phyloP scores from a whole-genome alignment of 2,888 invertebrate species.

The Strigamia transsilvanica region DNA sequence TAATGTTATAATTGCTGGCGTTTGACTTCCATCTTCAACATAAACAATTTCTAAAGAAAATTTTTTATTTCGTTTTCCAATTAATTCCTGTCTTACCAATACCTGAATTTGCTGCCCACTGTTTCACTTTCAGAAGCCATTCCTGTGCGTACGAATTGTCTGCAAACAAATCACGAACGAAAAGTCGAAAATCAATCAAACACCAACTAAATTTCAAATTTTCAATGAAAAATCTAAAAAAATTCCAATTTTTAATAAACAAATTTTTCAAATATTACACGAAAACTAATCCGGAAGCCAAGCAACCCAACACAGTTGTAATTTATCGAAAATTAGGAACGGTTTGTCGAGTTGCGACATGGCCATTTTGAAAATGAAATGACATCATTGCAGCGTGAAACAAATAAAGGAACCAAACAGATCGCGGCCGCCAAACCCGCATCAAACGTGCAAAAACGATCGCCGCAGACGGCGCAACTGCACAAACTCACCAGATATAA shows the following conservation, averaged over 20 bases:
- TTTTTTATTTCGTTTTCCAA: neutral
- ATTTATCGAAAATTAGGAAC: conserved; percentile 10
- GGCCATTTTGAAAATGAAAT: conserved; percentile 20
- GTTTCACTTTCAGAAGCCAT: neutral
- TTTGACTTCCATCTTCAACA: neutral
- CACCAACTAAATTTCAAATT: too few species aligned
- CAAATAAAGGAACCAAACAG: neutral
- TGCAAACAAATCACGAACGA: neutral
- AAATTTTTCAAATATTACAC: too few species aligned
- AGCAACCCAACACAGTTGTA: neutral
- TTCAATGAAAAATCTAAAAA: too few species aligned
- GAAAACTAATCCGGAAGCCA: neutral
- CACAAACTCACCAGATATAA: neutral
- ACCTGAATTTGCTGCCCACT: neutral
- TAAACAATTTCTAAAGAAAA: neutral
- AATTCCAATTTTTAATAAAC: too few species aligned
- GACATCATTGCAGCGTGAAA: neutral
- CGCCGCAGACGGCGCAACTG: neutral
- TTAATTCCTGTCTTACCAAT: neutral
- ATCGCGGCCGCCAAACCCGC: neutral
- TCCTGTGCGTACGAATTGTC: neutral
- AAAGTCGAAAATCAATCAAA: too few species aligned
- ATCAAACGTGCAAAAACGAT: neutral
- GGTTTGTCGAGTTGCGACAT: neutral
- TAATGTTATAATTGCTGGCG: neutral